Evolutionary conservation across 2,888 invertebrate genomes (phyloP).

Genomic region (Rhopalosiphum nymphaeae): DNA sequence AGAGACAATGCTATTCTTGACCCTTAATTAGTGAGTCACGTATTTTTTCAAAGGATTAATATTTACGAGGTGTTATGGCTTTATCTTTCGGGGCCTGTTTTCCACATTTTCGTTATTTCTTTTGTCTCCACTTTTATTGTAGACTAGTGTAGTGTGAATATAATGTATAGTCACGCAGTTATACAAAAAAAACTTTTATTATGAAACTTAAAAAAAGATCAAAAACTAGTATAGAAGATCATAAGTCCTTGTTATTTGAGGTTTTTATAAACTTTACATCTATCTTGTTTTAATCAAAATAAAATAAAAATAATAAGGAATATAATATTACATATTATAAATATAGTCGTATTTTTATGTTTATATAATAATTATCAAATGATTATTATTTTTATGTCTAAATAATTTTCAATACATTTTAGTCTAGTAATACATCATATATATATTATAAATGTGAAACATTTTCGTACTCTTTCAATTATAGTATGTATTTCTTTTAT

Average conservation of each 20-base stretch:
- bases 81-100: conserved; percentile 11
- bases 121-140: conserved; percentile 18
- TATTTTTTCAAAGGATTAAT: conserved; percentile 34
- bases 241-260: not conserved
- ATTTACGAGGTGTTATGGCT: conserved; percentile 48
- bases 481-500: not conserved
- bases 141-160: not conserved
- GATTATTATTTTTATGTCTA: not conserved
- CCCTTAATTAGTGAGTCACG: conserved; percentile 37
- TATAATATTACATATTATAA: not conserved
- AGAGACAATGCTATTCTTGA: not conserved
- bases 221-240: not conserved
- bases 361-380: not conserved
- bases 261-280: not conserved
- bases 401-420: not conserved
- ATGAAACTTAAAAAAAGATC: not conserved
- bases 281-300: not conserved
- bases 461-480: too few species aligned
- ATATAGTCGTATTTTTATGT: not conserved
- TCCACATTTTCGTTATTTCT: not conserved
- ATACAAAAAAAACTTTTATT: not conserved
- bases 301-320: not conserved
- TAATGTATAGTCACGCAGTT: conserved; percentile 10
- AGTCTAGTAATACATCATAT: not conserved
- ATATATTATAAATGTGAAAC: not conserved